phyloP scores from a whole-genome alignment of 2,888 invertebrate species.

The Eurytoma adleriae region DNA sequence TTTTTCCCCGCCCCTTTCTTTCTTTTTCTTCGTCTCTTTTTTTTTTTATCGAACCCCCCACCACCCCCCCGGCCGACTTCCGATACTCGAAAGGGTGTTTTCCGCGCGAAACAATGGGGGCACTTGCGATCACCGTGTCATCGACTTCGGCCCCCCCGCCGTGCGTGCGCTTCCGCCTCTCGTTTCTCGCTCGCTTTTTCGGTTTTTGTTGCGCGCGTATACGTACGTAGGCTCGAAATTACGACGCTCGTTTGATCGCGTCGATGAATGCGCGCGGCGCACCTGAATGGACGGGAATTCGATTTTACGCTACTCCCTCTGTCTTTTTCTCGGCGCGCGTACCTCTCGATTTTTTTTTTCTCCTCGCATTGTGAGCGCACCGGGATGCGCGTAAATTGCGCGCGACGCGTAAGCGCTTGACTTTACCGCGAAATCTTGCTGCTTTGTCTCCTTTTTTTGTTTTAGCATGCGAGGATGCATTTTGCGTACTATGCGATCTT shows the following conservation, averaged over 20 bases:
- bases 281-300: conserved; percentile 16
- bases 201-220: conserved; percentile 30
- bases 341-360: neutral
- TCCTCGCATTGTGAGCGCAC: neutral
- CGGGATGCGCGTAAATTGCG: neutral
- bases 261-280: neutral
- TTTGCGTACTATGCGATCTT: neutral
- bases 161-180: conserved; percentile 10
- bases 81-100: conserved; percentile 58
- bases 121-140: conserved; percentile 70
- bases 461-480: no score
- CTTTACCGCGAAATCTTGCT: neutral
- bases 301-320: conserved; percentile 19
- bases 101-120: conserved; percentile 68
- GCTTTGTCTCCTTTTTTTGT: neutral
- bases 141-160: conserved; percentile 60
- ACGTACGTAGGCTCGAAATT: conserved; percentile 16
- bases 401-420: neutral
- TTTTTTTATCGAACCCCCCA: conserved; percentile 13
- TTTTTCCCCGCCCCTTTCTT: conserved; percentile 38
- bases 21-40: conserved; percentile 56
- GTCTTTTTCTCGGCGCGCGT: neutral
- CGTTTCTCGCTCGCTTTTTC: conserved; percentile 22
- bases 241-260: conserved; percentile 40
- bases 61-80: conserved; percentile 31